phyloP scores from a whole-genome alignment of 2,888 invertebrate genomes.

The Pterostichus madidus region DNA sequence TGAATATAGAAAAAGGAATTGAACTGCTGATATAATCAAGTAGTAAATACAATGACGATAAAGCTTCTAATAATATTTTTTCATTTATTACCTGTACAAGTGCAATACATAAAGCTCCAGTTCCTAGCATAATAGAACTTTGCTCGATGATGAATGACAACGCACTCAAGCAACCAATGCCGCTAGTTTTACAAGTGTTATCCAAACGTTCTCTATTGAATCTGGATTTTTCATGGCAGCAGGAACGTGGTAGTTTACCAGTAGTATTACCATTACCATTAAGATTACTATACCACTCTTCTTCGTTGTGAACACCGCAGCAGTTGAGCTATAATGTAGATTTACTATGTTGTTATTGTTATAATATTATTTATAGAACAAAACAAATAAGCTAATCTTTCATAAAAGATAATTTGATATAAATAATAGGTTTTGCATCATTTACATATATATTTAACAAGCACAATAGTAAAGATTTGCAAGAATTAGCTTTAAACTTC shows the following conservation, averaged over 20 bases:
- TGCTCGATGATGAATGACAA: slow-evolving; percentile 83
- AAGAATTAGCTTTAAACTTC: no score
- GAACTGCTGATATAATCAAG: no score
- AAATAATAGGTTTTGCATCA: background rate
- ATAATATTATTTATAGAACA: background rate
- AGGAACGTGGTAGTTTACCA: slow-evolving; percentile 68
- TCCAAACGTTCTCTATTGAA: slow-evolving; percentile 66
- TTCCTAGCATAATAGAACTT: slow-evolving; percentile 85
- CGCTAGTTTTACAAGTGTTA: slow-evolving; percentile 68
- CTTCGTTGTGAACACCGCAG: slow-evolving; percentile 74
- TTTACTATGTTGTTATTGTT: background rate
- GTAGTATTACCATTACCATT: background rate
- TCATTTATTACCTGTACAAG: slow-evolving; percentile 84
- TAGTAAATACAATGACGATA: background rate
- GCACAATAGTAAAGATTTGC: no score
- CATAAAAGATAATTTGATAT: background rate
- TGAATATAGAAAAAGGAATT: no score
- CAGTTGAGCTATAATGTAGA: slow-evolving; percentile 74
- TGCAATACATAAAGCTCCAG: slow-evolving; percentile 88
- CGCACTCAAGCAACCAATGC: slow-evolving; percentile 81
- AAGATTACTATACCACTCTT: slow-evolving; percentile 73
- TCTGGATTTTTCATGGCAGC: slow-evolving; percentile 55
- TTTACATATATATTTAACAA: no score
- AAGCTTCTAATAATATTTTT: background rate
- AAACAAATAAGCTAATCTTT: background rate